Conservation (phyloP, 2,113 vertebrate genomes). For the Catharus fuscescens region DNA sequence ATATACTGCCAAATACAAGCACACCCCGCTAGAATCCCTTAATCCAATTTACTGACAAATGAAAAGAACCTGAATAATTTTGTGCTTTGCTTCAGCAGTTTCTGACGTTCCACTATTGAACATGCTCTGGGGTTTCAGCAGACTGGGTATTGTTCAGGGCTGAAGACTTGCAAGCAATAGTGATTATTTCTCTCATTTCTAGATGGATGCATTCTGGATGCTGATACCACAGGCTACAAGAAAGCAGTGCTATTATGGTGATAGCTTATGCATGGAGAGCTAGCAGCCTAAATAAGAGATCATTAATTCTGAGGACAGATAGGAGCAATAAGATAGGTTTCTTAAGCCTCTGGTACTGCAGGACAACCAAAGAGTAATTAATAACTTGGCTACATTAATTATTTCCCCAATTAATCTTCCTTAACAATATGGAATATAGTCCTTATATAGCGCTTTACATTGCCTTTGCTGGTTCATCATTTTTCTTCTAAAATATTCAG, state of each 20-base stretch:
- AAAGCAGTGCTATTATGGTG: conserved; percentile 16
- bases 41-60: conserved; percentile 4
- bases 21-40: neutral
- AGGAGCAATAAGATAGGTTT: conserved; percentile 21
- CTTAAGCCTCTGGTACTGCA: conserved; percentile 31
- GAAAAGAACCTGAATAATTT: conserved; percentile 1
- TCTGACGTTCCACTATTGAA: neutral
- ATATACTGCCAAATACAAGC: neutral
- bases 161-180: neutral
- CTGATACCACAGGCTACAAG: conserved; percentile 16
- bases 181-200: conserved; percentile 18
- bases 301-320: conserved; percentile 51
- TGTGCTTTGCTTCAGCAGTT: neutral
- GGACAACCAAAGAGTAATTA: conserved; percentile 41
- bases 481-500: conserved; percentile 20
- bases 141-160: neutral
- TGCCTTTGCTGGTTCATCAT: neutral
- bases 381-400: conserved; percentile 60
- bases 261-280: conserved; percentile 25
- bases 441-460: neutral
- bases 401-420: conserved; percentile 48
- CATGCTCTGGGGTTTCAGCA: neutral
- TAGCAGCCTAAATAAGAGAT: conserved; percentile 26
- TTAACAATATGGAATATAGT: conserved; percentile 20
- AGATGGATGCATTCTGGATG: conserved; percentile 15